Percentiles rank a stretch among this genome's conserved stretches.
Evolutionary conservation across 2,797 vertebrate species (phyloP).

Genomic region (Centropyge bicolor): DNA sequence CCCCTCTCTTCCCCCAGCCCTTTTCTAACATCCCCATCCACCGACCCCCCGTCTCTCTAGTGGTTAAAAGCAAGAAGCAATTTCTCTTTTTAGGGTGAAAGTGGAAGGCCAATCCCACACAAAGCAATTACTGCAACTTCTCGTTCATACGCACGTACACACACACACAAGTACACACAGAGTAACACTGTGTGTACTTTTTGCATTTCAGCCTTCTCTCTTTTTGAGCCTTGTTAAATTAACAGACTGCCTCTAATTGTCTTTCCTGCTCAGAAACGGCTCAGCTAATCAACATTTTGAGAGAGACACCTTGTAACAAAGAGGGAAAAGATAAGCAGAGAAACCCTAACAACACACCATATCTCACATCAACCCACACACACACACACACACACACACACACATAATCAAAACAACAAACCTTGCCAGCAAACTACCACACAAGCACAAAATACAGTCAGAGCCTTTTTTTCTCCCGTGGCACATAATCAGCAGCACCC

Average conservation of each 20-base stretch:
- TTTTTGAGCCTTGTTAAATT: slow-evolving; percentile 39
- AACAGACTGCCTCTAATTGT: slow-evolving; percentile 61
- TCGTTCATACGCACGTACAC: slow-evolving; percentile 8
- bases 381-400: slow-evolving; percentile 26
- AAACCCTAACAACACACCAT: slow-evolving; percentile 5
- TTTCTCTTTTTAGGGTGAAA: slow-evolving; percentile 70
- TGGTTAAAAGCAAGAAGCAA: slow-evolving; percentile 69
- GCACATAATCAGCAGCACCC: slow-evolving; percentile 28
- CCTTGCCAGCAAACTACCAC: slow-evolving; percentile 27
- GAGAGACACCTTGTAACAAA: slow-evolving; percentile 17
- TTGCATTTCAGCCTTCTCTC: neutral
- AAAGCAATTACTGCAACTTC: slow-evolving; percentile 72
- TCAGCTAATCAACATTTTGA: slow-evolving; percentile 48
- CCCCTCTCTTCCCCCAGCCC: slow-evolving; percentile 3
- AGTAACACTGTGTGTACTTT: slow-evolving; percentile 4
- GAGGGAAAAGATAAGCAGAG: neutral
- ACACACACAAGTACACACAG: slow-evolving; percentile 13
- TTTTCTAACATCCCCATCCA: slow-evolving; percentile 29
- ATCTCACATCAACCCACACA: slow-evolving; percentile 15
- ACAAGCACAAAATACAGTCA: slow-evolving; percentile 36
- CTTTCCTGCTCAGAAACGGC: slow-evolving; percentile 41
- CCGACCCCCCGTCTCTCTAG: slow-evolving; percentile 39
- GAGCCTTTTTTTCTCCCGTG: neutral
- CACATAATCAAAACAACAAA: slow-evolving; percentile 25
- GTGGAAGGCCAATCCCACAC: slow-evolving; percentile 60